phyloP scores from a whole-genome alignment of 2,113 vertebrate species.

The Lathamus discolor region DNA sequence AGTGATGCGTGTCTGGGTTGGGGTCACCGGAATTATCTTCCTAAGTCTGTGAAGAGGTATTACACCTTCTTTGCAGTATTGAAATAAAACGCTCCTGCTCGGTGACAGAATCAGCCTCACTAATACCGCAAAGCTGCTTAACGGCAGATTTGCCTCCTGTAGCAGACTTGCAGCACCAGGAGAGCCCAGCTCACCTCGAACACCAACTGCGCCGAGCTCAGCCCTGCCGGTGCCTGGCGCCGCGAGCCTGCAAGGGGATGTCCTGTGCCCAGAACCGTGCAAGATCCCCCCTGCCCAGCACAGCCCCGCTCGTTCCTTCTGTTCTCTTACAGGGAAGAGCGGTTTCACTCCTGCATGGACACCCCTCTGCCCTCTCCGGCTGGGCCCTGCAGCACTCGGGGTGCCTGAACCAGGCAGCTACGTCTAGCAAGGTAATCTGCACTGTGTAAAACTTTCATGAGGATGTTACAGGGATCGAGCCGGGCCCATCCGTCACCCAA shows the following conservation, averaged over 20 bases:
- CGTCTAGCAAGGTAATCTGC: neutral
- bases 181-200: rapidly evolving
- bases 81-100: neutral
- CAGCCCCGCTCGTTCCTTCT: neutral
- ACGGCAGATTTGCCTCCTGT: neutral
- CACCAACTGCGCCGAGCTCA: neutral
- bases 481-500: neutral
- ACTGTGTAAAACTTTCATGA: neutral
- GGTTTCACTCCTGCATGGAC: neutral
- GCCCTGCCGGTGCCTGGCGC: neutral
- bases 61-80: neutral
- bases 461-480: neutral
- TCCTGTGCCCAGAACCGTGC: neutral
- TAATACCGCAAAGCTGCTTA: neutral
- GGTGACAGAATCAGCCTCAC: neutral
- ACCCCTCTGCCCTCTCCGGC: neutral
- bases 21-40: neutral
- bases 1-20: neutral
- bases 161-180: neutral
- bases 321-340: neutral
- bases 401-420: neutral
- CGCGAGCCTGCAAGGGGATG: rapidly evolving
- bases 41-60: neutral
- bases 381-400: neutral
- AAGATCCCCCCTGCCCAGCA: neutral